Base-by-base conservation (phyloP, 2,888 invertebrate genomes). In the Coenonympha glycerion region DNA sequence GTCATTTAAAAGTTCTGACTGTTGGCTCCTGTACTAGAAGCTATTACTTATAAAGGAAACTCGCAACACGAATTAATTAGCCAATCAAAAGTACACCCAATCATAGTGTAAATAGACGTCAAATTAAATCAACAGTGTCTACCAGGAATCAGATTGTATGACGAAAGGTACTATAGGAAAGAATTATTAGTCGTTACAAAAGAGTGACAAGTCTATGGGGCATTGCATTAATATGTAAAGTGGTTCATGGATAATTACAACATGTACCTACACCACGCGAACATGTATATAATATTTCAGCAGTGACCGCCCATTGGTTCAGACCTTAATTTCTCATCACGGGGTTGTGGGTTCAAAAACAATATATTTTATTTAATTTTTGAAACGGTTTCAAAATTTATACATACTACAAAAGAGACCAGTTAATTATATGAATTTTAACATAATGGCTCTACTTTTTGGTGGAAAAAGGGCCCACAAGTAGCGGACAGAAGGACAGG, bases 121-220 rank as follows among this genome's bases (percentile, higher is more conserved):
- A 40, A 19, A 26, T 26, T 54, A 9, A 30, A 19, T 22, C 5
- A 28, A 31, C 37, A 8, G 11, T 45, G 26, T 26, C 11, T 45
- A 46, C 34, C 21, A 26, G 5, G 8, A 41, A 49, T 46, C 30
- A 41, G 30, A 53, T 49, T 18, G 3, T 40, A 30, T n/a, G n/a
- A n/a, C n/a, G n/a, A n/a, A n/a, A n/a, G n/a, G n/a, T n/a, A n/a
- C n/a, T n/a, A 31, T 22, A 18, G 15, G 18, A 48, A 24, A 45
- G 26, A 45, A 36, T 51, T 45, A 49, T 46, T 46, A 36, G 34
- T 30, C 44, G 40, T 36, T 30, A 49, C 34, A 49, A 39, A 22
- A 34, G 19, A 37, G 40, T 36, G 30, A 49, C 34, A 46, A 33
- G 21, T 33, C 34, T 24, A 41, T 33, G 33, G 26, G 11, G 22